Evolutionary conservation across 2,113 vertebrate species (phyloP).

Genomic region (Ginglymostoma cirratum): DNA sequence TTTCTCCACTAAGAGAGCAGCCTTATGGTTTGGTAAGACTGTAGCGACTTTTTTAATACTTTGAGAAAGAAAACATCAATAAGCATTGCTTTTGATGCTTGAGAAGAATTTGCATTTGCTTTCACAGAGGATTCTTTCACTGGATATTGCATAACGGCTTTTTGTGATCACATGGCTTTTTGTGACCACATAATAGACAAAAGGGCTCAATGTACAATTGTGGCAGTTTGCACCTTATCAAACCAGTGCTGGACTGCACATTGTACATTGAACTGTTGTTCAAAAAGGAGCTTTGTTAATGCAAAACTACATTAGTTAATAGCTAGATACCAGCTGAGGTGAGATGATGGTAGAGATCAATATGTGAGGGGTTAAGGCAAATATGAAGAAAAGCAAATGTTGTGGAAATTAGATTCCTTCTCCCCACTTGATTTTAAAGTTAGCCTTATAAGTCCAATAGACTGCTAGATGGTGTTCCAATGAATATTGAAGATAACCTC

Average conservation of each 20-base stretch:
- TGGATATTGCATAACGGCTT: not conserved
- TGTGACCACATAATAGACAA: not conserved
- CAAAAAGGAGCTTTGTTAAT: not conserved
- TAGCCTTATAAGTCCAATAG: not conserved
- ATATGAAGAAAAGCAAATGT: not conserved
- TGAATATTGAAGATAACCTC: not conserved
- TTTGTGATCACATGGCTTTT: not conserved
- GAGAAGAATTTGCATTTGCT: not conserved
- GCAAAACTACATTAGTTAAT: not conserved
- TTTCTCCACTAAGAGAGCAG: too few relatives aligned
- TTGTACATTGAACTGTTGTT: not conserved
- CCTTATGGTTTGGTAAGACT: too few relatives aligned
- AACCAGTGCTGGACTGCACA: not conserved
- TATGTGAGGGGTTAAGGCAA: not conserved
- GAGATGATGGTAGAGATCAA: not conserved
- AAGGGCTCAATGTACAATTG: not conserved
- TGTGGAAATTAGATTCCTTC: not conserved
- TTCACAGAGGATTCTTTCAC: not conserved
- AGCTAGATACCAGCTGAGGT: not conserved
- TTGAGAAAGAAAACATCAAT: not conserved
- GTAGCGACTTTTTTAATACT: not conserved
- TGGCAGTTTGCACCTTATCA: not conserved
- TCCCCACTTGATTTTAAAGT: not conserved
- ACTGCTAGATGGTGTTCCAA: not conserved
- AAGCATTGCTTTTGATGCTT: not conserved